A percentile compares a stretch with the other conserved stretches of the same genome.
Conservation (phyloP, 1,140 invertebrate genomes). For the Laupala kohalensis region DNA sequence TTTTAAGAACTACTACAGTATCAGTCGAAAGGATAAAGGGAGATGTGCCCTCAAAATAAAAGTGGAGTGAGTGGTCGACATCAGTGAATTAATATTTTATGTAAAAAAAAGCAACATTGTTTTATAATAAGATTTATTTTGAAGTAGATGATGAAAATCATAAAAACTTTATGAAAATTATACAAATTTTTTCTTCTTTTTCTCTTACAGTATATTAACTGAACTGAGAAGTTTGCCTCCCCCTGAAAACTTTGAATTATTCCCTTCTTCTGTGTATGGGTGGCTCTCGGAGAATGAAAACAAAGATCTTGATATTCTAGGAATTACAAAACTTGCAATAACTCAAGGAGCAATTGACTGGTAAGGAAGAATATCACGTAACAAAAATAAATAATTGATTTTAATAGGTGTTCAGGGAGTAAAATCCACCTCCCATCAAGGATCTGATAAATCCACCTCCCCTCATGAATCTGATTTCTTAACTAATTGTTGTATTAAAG, state of each 20-base stretch:
- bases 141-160: neutral
- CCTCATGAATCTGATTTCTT: too few relatives aligned
- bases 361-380: slow-evolving; percentile 22
- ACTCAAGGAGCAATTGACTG: slow-evolving; percentile 59
- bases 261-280: slow-evolving; percentile 50
- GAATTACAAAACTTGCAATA: slow-evolving; percentile 49
- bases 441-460: too few relatives aligned
- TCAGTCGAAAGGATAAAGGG: too few relatives aligned
- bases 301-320: slow-evolving; percentile 38
- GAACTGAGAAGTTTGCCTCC: slow-evolving; percentile 40
- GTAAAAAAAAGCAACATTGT: neutral
- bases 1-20: too few relatives aligned
- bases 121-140: neutral
- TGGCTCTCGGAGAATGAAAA: slow-evolving; percentile 39
- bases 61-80: too few relatives aligned
- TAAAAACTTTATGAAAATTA: neutral
- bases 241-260: slow-evolving; percentile 47
- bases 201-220: slow-evolving; percentile 39
- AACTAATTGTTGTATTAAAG: too few relatives aligned
- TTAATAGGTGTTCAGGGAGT: too few relatives aligned
- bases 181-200: neutral
- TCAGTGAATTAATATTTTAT: slow-evolving; percentile 1
- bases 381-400: too few relatives aligned
- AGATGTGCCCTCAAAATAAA: too few relatives aligned
- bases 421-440: too few relatives aligned